Evolutionary conservation across 2,888 invertebrate species (phyloP), one percentile per base, ranked within the genome.

Genomic region (Galerucella calmariensis): DNA sequence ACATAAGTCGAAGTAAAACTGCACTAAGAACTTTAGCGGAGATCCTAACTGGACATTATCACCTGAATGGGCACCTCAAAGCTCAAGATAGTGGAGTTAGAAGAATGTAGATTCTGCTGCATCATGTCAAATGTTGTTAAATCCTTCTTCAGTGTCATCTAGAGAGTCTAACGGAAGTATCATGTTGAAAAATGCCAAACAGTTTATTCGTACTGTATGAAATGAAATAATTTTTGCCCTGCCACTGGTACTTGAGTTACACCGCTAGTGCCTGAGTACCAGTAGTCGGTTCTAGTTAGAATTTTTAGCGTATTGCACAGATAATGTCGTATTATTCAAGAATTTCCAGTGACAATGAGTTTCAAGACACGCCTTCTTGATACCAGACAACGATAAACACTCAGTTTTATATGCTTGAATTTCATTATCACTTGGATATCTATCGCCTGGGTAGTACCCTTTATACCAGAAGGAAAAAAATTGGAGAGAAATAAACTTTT

Each of bases 281-380:
- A 61, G 67, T 66, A 75, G 68, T 77, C 53, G 77, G 78, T 77
- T 77, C 73, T 74, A 74, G 73, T 75, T 80, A 73, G 78, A 74
- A 78, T 81, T 82, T 83, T 83, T 82, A 76, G 81, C 79, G 78
- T 79, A 79, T 66, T 73, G 75, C 72, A 67, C 75, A 82, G 84
- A 85, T 85, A 85, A 81, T 84, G 85, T 84, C 84, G 85, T 84
- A 85, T 86, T 86, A 86, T 86, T 86, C 86, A 86, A 84, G 85
- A 83, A 86, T 85, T 85, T 82, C 81, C 84, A 82, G 86, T 85
- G 86, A 86, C 86, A 86, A 86, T 86, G 85, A 86, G 85, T 82
- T 79, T 71, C 79, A 82, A 82, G 85, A 84, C 86, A 86, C 85
- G 85, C 86, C 86, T 85, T 81, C 80, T 76, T 82, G 85, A 84